phyloP scores from a whole-genome alignment of 2,888 invertebrate species.

The Dysmachus trigonus region DNA sequence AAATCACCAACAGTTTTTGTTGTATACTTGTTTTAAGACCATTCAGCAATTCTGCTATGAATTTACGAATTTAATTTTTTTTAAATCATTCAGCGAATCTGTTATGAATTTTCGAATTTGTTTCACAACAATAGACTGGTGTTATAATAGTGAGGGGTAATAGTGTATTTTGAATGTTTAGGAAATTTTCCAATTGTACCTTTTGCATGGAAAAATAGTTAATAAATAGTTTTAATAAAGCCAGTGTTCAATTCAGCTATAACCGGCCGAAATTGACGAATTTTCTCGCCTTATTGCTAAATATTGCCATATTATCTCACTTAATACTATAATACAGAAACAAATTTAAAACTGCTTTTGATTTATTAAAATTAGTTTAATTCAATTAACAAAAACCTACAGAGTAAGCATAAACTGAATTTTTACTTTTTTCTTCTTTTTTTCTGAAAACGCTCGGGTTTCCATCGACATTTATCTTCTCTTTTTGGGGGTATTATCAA shows the following conservation, averaged over 20 bases:
- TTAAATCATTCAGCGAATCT: not conserved
- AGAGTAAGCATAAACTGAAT: not conserved
- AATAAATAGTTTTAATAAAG: not conserved
- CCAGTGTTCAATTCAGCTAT: not conserved
- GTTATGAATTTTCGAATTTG: not conserved
- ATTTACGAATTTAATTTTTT: not conserved
- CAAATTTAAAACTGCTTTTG: not conserved
- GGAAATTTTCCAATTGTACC: no score
- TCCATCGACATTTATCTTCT: not conserved
- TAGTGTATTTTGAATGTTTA: no score
- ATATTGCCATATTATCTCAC: not conserved
- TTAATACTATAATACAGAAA: not conserved
- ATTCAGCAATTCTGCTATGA: not conserved
- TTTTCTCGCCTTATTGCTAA: not conserved
- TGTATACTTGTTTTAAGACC: not conserved
- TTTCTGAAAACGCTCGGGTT: conserved; percentile 6
- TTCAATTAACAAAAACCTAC: not conserved
- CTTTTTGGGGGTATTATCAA: not conserved
- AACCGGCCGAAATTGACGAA: not conserved
- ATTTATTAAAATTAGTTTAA: not conserved
- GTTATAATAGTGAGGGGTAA: no score
- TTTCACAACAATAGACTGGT: not conserved
- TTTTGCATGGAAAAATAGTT: not conserved
- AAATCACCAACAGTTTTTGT: no score
- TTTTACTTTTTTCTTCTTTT: conserved; percentile 6